Evolutionary conservation across 2,113 vertebrate species (phyloP).

Genomic region (Lycaon pictus): DNA sequence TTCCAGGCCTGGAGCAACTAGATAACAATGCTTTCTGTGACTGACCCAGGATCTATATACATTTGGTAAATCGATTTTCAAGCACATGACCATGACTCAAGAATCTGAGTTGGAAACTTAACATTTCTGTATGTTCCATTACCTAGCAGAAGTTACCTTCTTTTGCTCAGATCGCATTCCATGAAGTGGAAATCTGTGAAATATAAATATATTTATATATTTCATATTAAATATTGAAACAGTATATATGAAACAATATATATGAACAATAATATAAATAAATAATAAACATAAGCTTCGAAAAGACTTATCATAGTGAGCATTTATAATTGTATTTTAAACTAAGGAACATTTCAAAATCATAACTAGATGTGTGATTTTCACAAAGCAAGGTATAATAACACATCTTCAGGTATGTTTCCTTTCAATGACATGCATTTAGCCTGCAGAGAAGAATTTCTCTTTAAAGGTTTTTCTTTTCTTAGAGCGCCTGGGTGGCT

Average conservation of each 20-base stretch:
- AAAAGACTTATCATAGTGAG: background rate
- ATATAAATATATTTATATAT: background rate
- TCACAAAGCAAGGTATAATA: background rate
- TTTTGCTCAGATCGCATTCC: constrained; percentile 28
- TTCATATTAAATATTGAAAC: too few relatives aligned
- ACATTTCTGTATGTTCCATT: background rate
- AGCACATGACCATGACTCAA: background rate
- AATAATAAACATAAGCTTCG: background rate
- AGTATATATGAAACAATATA: background rate
- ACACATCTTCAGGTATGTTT: background rate
- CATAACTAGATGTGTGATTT: background rate
- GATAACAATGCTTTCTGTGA: background rate
- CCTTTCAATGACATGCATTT: background rate
- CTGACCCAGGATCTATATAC: background rate
- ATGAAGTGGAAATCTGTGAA: background rate
- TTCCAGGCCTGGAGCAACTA: background rate
- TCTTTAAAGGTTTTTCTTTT: background rate
- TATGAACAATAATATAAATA: background rate
- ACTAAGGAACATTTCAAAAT: background rate
- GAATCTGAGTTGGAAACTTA: constrained; percentile 1
- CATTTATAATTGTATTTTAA: constrained; percentile 44
- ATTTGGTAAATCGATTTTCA: background rate
- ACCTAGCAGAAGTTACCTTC: background rate
- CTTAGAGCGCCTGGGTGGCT: background rate
- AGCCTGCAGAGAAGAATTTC: background rate